phyloP scores from a whole-genome alignment of 2,113 vertebrate species.

The Hippolais icterina region DNA sequence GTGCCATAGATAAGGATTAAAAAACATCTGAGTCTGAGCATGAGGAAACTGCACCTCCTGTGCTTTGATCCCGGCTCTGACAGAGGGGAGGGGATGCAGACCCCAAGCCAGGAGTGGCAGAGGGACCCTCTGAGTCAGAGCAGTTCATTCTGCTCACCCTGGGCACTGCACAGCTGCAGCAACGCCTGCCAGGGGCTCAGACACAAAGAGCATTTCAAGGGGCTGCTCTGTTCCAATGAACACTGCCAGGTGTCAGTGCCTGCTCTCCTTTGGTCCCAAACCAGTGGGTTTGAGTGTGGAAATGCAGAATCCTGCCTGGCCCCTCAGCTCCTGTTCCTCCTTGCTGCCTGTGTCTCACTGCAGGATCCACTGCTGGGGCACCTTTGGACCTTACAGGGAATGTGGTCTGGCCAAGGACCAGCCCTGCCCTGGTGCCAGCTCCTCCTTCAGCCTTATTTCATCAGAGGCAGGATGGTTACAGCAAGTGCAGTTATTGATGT shows the following conservation, averaged over 20 bases:
- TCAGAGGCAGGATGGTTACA: neutral
- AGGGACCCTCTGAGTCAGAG: neutral
- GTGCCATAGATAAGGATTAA: too few relatives aligned
- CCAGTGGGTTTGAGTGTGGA: neutral
- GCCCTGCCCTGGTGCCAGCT: neutral
- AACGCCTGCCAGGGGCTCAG: too few relatives aligned
- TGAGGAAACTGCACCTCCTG: too few relatives aligned
- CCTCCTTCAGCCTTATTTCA: neutral
- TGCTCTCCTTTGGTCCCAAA: neutral
- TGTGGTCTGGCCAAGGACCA: neutral
- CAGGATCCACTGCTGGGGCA: neutral
- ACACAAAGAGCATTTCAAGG: neutral
- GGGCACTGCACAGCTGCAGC: neutral
- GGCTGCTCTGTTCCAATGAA: neutral
- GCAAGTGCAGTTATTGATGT: neutral
- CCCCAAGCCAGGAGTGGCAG: neutral
- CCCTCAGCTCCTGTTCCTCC: neutral
- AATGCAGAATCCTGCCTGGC: neutral
- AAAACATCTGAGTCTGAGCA: too few relatives aligned
- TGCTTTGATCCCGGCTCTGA: too few relatives aligned
- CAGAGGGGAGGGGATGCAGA: too few relatives aligned
- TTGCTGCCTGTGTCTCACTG: neutral
- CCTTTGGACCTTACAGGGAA: neutral
- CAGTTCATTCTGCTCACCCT: accelerated
- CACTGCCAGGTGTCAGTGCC: neutral